Evolutionary conservation across 2,797 vertebrate genomes (phyloP), one percentile per base, ranked within the genome.

Genomic region (Sebastes minor): DNA sequence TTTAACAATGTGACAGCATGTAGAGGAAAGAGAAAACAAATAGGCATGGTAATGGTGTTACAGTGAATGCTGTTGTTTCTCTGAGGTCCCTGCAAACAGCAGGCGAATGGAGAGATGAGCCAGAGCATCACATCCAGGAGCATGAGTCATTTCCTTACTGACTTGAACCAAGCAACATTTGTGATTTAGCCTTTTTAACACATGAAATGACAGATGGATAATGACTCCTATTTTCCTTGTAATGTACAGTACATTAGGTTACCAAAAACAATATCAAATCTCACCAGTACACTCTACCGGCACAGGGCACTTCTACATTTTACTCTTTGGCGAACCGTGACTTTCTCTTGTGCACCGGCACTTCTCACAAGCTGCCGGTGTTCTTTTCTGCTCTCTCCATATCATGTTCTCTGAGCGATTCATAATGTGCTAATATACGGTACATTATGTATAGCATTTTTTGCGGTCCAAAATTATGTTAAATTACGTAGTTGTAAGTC

Each of bases 141-240:
- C 56, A 55, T 53, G 49, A 53, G 49, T 22, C 20, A 53, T 53
- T 53, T 53, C 49, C 49, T 53, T n/a, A 53, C 9, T 22, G 49
- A 53, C 49, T n/a, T 53, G 20, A 81, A 59, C 42, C 33, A 23
- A 67, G 72, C 68, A 74, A 35, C 35, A 69, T 81, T 74, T 76
- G 32, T 68, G 53, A 71, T 74, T 77, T 68, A 25, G n/a, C 4
- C 8, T 62, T 33, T 68, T 64, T 55, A 74, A 59, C 78, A 76
- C 78, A 73, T 71, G 30, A 49, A 83, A 28, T 74, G 61, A 83
- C 79, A 84, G 72, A 80, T 81, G 64, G 77, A 70, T 71, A 71
- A 80, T 83, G 70, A 79, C 25, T 30, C 22, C 2, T 49, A 16
- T 60, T 27, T 77, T 61, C 33, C 27, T 78, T 64, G 52, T 74